phyloP scores from a whole-genome alignment of 2,113 vertebrate genomes.

The Myotis brandtii region DNA sequence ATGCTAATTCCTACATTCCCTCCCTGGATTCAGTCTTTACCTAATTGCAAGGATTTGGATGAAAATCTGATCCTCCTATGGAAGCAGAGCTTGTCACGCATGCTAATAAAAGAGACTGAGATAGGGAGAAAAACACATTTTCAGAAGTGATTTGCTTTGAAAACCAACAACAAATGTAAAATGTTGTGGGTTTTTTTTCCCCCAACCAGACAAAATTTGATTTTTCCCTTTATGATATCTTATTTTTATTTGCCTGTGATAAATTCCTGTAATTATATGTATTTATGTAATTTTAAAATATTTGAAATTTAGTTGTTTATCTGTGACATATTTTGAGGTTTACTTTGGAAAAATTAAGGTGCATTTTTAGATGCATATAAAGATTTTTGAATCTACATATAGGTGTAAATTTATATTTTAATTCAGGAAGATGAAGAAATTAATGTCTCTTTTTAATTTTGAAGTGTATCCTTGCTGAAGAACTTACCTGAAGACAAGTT shows the following conservation, averaged over 20 bases:
- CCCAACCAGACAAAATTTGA: not conserved
- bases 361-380: not conserved
- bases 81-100: not conserved
- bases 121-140: not conserved
- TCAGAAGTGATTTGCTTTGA: not conserved
- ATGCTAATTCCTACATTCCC: not conserved
- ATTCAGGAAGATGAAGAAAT: constrained; percentile 42
- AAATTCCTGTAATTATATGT: not conserved
- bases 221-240: not conserved
- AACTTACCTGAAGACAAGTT: constrained; percentile 95
- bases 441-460: constrained; percentile 71
- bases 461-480: constrained; percentile 93
- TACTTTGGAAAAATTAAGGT: constrained; percentile 40
- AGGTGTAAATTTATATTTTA: not conserved
- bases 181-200: not conserved
- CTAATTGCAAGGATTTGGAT: constrained; percentile 39
- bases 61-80: not conserved
- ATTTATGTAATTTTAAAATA: not conserved
- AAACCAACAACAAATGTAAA: not conserved
- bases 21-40: not conserved
- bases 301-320: constrained; percentile 39
- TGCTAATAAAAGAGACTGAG: not conserved
- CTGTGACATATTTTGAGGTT: not conserved
- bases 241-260: not conserved
- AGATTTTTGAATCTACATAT: not conserved